Evolutionary conservation across 2,797 vertebrate genomes (phyloP).

Genomic region (Amblyopsis hoosieri): DNA sequence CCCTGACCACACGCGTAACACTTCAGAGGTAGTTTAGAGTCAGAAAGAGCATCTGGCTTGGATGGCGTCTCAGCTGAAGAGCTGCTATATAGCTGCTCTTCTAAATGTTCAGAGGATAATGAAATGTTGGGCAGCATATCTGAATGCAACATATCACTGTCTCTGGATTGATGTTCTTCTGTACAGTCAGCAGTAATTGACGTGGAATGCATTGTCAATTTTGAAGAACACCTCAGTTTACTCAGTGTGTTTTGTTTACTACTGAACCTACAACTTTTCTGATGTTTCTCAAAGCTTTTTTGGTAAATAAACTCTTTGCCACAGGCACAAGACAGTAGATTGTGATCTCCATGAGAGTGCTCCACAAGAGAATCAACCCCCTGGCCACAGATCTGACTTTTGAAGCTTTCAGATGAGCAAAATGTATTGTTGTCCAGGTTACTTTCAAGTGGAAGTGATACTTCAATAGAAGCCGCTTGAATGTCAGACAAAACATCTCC

Average conservation of each 20-base stretch:
- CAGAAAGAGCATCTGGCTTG: not conserved
- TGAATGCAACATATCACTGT: too few relatives aligned
- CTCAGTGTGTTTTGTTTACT: slow-evolving; percentile 16
- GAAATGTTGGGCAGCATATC: too few relatives aligned
- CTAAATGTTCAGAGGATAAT: too few relatives aligned
- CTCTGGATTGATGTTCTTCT: slow-evolving; percentile 12
- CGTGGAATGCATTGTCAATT: not conserved
- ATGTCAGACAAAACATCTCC: slow-evolving; percentile 14
- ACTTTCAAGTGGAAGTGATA: slow-evolving; percentile 27
- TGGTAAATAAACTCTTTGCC: slow-evolving; percentile 24
- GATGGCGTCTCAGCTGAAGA: not conserved
- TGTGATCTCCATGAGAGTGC: not conserved
- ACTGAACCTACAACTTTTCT: slow-evolving; percentile 16
- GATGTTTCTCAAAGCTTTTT: slow-evolving; percentile 38
- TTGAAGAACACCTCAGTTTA: slow-evolving; percentile 4
- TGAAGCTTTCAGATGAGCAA: slow-evolving; percentile 20
- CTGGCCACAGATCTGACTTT: slow-evolving; percentile 22
- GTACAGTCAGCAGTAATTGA: not conserved
- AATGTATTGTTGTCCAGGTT: slow-evolving; percentile 3
- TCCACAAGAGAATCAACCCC: slow-evolving; percentile 17
- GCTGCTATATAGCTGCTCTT: not conserved
- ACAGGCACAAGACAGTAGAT: slow-evolving; percentile 26
- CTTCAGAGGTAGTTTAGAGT: not conserved
- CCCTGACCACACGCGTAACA: slow-evolving; percentile 29
- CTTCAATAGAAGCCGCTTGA: slow-evolving; percentile 34